These are phyloP conservation scores for Catharus fuscescens DNA, from an alignment of 2,113 vertebrate species.

Conservation along the genomic window DNA sequence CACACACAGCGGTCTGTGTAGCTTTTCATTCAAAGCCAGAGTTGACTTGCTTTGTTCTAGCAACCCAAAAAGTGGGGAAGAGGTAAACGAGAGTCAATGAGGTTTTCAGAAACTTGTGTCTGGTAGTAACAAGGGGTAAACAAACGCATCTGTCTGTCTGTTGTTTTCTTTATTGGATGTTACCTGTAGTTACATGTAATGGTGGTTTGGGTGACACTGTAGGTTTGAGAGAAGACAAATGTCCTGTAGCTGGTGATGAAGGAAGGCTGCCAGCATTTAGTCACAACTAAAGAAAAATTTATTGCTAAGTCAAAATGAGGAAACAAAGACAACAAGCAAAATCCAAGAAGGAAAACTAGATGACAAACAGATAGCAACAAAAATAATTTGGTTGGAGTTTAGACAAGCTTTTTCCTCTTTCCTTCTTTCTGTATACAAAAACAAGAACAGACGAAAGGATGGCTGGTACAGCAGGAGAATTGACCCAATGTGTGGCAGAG, in stretches of 20 bases:
- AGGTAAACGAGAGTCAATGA: background rate
- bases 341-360: background rate
- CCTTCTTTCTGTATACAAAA: background rate
- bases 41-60: background rate
- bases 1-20: background rate
- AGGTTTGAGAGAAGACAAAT: background rate
- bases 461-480: background rate
- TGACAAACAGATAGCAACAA: background rate
- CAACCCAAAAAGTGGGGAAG: background rate
- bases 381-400: background rate
- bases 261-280: background rate
- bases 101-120: background rate
- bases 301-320: background rate
- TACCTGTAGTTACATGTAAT: background rate
- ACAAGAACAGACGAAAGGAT: background rate
- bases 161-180: background rate
- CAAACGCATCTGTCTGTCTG: background rate
- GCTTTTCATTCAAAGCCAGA: background rate
- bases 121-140: background rate
- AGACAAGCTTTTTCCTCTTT: background rate
- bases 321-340: background rate
- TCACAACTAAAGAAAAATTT: background rate
- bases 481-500: background rate
- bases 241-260: background rate
- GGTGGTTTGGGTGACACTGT: background rate